These are phyloP conservation scores for Mythimna vitellina DNA, from an alignment of 2,888 invertebrate genomes.

Conservation along the genomic window DNA sequence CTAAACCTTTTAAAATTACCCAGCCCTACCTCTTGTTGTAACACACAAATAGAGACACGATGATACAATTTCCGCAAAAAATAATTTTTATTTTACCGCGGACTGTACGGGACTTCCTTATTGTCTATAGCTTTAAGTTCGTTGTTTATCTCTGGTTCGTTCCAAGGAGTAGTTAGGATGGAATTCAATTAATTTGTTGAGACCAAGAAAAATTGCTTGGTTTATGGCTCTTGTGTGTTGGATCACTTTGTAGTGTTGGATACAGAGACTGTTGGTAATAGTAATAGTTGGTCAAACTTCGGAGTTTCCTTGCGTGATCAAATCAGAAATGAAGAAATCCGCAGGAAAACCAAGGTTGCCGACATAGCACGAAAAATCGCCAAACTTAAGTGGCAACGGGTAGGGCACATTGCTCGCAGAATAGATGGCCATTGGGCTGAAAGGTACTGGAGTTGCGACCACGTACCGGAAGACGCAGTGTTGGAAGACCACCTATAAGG, in stretches of 20 bases:
- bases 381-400: too few relatives aligned
- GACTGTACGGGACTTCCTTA: constrained; percentile 47
- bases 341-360: too few relatives aligned
- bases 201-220: constrained; percentile 32
- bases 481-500: too few relatives aligned
- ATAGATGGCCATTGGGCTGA: too few relatives aligned
- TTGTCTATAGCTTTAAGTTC: constrained; percentile 58
- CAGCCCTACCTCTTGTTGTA: constrained; percentile 19
- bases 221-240: constrained; percentile 37
- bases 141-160: constrained; percentile 50
- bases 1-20: too few relatives aligned
- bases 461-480: too few relatives aligned
- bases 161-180: constrained; percentile 29
- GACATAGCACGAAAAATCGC: too few relatives aligned
- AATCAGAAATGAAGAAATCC: too few relatives aligned
- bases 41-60: constrained; percentile 26
- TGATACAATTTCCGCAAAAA: constrained; percentile 49
- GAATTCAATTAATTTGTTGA: constrained; percentile 56
- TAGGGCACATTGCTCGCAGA: too few relatives aligned
- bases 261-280: background rate
- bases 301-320: too few relatives aligned
- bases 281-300: too few relatives aligned
- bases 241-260: background rate
- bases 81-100: constrained; percentile 57
- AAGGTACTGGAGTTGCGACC: too few relatives aligned